A percentile compares a stretch with the other conserved stretches of the same genome.
These are phyloP conservation scores for Brachyopa scutellaris DNA, from an alignment of 2,888 invertebrate genomes.

Conservation along the genomic window DNA sequence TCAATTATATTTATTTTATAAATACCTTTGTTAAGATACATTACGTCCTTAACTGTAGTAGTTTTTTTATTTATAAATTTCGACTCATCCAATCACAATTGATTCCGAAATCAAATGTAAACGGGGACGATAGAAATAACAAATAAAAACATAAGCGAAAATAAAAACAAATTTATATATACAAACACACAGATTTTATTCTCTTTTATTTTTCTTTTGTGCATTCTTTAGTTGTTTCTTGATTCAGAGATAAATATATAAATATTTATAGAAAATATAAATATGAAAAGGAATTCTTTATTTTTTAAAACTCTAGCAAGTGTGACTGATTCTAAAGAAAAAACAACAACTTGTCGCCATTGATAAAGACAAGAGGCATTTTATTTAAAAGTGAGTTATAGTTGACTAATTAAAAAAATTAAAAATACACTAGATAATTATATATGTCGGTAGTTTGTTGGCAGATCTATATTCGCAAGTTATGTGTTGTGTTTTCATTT, in stretches of 20 bases:
- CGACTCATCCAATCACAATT: conserved; percentile 35
- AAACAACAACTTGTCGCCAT: not conserved
- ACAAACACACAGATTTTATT: conserved; percentile 32
- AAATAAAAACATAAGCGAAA: conserved; percentile 13
- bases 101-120: conserved; percentile 25
- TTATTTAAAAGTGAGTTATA: conserved; percentile 6
- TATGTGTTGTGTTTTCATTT: conserved; percentile 56
- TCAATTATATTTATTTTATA: conserved; percentile 69
- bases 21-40: conserved; percentile 64
- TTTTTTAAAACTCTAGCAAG: conserved; percentile 22
- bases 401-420: conserved; percentile 20
- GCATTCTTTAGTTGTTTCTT: not conserved
- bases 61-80: not conserved
- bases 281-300: conserved; percentile 2
- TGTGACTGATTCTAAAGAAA: conserved; percentile 23
- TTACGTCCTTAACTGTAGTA: conserved; percentile 59
- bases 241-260: not conserved
- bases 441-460: conserved; percentile 60
- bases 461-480: conserved; percentile 46
- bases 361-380: not conserved
- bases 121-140: conserved; percentile 1
- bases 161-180: conserved; percentile 54
- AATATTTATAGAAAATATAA: conserved; percentile 2
- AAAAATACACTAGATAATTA: conserved; percentile 53
- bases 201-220: conserved; percentile 3